Conservation (phyloP, 2,888 invertebrate genomes). For the Drosophila imparisetae region DNA sequence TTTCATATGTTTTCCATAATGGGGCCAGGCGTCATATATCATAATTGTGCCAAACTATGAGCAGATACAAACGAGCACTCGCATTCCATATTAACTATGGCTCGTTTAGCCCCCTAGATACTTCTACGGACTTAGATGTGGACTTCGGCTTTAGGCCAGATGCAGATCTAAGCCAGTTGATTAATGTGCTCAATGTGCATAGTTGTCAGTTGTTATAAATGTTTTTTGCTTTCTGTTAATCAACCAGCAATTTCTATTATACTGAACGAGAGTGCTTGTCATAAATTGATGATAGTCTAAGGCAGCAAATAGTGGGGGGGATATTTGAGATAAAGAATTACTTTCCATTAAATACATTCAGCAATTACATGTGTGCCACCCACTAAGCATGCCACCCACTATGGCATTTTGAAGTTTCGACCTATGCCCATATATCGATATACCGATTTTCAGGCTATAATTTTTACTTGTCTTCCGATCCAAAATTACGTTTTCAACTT, state of each 20-base stretch:
- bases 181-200: conserved; percentile 64
- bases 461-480: too few relatives aligned
- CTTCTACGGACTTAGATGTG: conserved; percentile 13
- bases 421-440: too few relatives aligned
- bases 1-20: conserved; percentile 71
- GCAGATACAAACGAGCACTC: conserved; percentile 58
- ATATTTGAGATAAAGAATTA: conserved; percentile 10
- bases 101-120: conserved; percentile 36
- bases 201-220: conserved; percentile 70
- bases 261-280: conserved; percentile 8
- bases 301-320: not conserved
- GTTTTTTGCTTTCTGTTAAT: conserved; percentile 56
- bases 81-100: conserved; percentile 37
- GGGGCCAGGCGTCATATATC: conserved; percentile 70
- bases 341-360: conserved; percentile 7
- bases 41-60: conserved; percentile 77
- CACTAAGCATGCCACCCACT: conserved; percentile 67
- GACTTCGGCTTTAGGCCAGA: conserved; percentile 52
- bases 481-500: too few relatives aligned
- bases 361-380: conserved; percentile 47
- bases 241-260: conserved; percentile 46
- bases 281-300: conserved; percentile 41
- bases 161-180: conserved; percentile 71
- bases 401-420: too few relatives aligned
- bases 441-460: too few relatives aligned